Conservation (phyloP, 2,113 vertebrate species). For the Daphoenositta chrysoptera region DNA sequence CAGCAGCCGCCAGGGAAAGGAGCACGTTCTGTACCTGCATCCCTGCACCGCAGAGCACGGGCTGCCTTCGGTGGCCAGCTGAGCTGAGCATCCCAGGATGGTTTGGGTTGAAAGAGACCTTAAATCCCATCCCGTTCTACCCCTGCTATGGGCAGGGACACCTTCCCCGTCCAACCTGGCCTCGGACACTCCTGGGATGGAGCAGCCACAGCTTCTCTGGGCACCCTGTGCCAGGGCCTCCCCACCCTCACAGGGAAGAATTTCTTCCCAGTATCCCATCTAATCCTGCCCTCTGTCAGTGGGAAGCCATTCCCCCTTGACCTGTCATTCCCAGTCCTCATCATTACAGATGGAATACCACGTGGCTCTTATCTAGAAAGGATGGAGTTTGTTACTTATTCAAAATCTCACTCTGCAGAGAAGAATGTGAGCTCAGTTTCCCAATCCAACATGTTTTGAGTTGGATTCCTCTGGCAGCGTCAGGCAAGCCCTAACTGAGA, state of each 20-base stretch:
- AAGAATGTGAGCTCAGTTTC: not conserved
- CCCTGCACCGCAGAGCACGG: fast-evolving
- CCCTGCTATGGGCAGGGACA: not conserved
- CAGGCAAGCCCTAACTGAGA: not conserved
- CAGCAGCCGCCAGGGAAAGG: not conserved
- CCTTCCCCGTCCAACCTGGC: fast-evolving
- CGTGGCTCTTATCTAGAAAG: fast-evolving
- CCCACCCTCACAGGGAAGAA: not conserved
- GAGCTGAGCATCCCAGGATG: not conserved
- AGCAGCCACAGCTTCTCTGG: not conserved
- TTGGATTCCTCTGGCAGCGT: not conserved
- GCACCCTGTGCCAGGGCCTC: not conserved
- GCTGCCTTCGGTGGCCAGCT: fast-evolving
- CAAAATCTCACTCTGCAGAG: not conserved
- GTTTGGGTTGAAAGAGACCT: not conserved
- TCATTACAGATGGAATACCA: fast-evolving
- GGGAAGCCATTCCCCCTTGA: not conserved
- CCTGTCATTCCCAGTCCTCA: not conserved
- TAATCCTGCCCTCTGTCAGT: not conserved
- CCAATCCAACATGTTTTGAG: not conserved
- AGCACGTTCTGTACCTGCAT: fast-evolving
- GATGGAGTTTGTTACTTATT: not conserved
- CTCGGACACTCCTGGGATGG: not conserved
- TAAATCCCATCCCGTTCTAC: fast-evolving
- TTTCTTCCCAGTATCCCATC: not conserved